phyloP scores from a whole-genome alignment of 2,888 invertebrate genomes.

The Cantharis rustica region DNA sequence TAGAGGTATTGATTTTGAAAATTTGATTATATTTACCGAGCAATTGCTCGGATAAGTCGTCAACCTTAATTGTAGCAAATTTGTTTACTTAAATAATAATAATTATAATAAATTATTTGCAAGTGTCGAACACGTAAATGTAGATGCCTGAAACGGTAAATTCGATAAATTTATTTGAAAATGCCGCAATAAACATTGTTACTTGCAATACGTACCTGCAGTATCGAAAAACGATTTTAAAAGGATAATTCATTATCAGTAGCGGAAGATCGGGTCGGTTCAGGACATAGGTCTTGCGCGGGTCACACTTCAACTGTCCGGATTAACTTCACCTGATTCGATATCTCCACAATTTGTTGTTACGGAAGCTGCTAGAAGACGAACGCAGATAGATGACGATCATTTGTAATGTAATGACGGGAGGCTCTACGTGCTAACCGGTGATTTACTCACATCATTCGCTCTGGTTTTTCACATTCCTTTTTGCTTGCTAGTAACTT shows the following conservation, averaged over 20 bases:
- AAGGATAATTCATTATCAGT: conserved; percentile 35
- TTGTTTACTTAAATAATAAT: conserved; percentile 1
- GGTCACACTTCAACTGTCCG: conserved; percentile 30
- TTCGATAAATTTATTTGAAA: not conserved
- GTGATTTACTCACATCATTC: conserved; percentile 51
- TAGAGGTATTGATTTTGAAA: not conserved
- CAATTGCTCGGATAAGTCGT: not conserved
- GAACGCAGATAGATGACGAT: conserved; percentile 50
- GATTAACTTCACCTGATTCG: conserved; percentile 33
- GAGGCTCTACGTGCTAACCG: conserved; percentile 47
- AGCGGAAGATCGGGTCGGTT: conserved; percentile 36
- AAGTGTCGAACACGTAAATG: not conserved
- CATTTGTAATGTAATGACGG: conserved; percentile 53
- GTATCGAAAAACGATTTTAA: conserved; percentile 16
- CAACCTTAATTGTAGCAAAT: not conserved
- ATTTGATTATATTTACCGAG: not conserved
- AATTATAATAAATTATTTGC: not conserved
- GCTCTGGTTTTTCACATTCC: conserved; percentile 21
- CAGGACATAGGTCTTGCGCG: conserved; percentile 32
- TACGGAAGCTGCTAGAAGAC: conserved; percentile 44
- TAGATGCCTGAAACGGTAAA: not conserved
- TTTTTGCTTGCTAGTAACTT: conserved; percentile 20
- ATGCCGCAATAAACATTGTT: not conserved
- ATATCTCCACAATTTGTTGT: conserved; percentile 44
- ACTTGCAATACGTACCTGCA: not conserved